These are phyloP conservation scores for Poecile atricapillus DNA, from an alignment of 2,113 vertebrate species.

Conservation along the genomic window DNA sequence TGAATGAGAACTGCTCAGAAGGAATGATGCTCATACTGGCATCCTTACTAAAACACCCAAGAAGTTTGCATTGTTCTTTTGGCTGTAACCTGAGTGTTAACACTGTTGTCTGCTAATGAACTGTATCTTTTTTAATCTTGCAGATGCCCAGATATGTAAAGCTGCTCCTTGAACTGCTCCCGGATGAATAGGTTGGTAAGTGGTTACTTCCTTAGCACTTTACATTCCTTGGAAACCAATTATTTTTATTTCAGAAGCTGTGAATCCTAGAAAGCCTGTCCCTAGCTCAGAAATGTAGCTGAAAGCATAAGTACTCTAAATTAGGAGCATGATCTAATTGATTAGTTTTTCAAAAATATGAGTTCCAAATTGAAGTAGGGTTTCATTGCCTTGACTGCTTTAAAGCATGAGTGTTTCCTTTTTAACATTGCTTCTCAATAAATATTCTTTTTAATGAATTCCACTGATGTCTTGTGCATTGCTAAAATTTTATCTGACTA, in stretches of 20 bases:
- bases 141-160: slow-evolving; percentile 9
- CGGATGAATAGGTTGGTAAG: slow-evolving; percentile 8
- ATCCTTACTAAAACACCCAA: not conserved
- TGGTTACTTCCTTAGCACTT: slow-evolving; percentile 52
- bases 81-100: not conserved
- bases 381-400: not conserved
- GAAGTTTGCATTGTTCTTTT: not conserved
- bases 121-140: not conserved
- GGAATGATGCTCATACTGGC: not conserved
- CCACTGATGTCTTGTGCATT: not conserved
- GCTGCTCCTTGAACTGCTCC: slow-evolving; percentile 24
- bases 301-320: slow-evolving; percentile 25
- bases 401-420: not conserved
- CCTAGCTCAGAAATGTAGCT: not conserved
- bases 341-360: slow-evolving; percentile 21
- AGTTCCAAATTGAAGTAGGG: not conserved
- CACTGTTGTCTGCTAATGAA: not conserved
- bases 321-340: slow-evolving; percentile 26
- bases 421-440: slow-evolving; percentile 5
- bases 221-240: slow-evolving; percentile 52
- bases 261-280: slow-evolving; percentile 18
- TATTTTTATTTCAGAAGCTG: slow-evolving; percentile 57
- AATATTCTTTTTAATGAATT: slow-evolving; percentile 11
- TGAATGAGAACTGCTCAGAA: not conserved
- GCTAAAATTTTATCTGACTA: not conserved